phyloP scores from a whole-genome alignment of 2,888 invertebrate species.

The Phytoseiulus persimilis region DNA sequence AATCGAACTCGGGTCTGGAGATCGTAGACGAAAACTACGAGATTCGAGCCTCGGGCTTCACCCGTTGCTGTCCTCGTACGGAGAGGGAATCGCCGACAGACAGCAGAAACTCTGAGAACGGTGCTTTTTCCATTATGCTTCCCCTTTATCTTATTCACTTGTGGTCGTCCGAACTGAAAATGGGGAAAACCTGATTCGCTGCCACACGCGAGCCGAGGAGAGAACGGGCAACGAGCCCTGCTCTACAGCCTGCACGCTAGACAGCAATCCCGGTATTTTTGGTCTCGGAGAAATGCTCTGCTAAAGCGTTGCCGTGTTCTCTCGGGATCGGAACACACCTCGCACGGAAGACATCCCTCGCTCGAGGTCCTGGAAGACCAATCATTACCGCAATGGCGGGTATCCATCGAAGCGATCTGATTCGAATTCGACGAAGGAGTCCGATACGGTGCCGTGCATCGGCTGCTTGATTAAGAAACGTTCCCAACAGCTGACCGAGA shows the following conservation, averaged over 20 bases:
- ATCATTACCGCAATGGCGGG: not conserved
- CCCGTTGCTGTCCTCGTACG: not conserved
- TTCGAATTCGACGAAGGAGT: not conserved
- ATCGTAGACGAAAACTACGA: too few relatives aligned
- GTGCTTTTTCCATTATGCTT: constrained; percentile 5
- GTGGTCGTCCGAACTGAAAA: not conserved
- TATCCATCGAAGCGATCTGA: not conserved
- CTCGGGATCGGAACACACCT: not conserved
- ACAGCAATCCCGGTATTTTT: constrained; percentile 5
- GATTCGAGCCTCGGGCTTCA: too few relatives aligned
- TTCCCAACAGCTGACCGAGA: not conserved
- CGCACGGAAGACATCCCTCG: not conserved
- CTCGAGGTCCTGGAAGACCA: not conserved
- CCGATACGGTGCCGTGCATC: not conserved
- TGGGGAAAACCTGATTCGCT: constrained; percentile 5
- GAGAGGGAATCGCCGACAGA: not conserved
- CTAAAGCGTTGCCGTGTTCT: not conserved
- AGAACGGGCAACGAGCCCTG: not conserved
- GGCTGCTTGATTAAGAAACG: not conserved
- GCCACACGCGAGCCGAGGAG: not conserved
- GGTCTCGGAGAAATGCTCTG: not conserved
- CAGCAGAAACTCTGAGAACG: not conserved
- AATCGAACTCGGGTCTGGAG: too few relatives aligned
- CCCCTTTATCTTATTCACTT: not conserved
- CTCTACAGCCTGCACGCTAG: not conserved